Base-by-base conservation (phyloP, 2,797 vertebrate species). In the Tadarida brasiliensis region DNA sequence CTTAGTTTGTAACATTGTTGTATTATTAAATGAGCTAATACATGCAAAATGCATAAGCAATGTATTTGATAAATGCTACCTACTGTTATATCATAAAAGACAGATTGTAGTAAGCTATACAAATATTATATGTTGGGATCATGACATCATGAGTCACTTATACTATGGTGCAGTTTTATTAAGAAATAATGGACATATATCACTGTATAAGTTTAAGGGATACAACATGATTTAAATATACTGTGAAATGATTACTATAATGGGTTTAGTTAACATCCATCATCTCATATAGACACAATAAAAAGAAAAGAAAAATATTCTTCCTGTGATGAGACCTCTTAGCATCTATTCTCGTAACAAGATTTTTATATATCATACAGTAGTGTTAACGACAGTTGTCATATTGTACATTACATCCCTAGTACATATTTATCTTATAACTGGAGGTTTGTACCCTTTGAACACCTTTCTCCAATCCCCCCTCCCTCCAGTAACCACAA, bases 1-100 rank as follows among this genome's bases (percentile, higher is more conserved):
- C 71, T 61, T 71, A 88, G 67, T 8, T 88, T 26, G 16, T 68
- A 78, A 30, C 39, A 51, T 73, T 74, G 3, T 74, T 94, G 49
- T 74, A 77, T 78, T 51, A 87, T 85, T 51, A 87, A 90, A 51
- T 85, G 49, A 93, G 49, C 39, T 65, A 71, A 44, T 83, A n/a
- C 59, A 67, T 76, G 39, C 22, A 70, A 89, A 95, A 57, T 59
- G 33, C 14, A 39, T 67, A 82, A 39, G 19, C 54, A 91, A 51
- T 39, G 2, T 88, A 35, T 35, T 70, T 94, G 57, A 67, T 90
- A 93, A 70, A 33, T 90, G n/a, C 28, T 90, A 33, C 20, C n/a
- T 59, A 19, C 44, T 81, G 39, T 76, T 76, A 78, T 20, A 86
- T 26, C 6, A 67, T 12, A 85, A 91, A 92, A 74, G 51, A 47